A percentile compares a stretch with the other conserved stretches of the same genome.
These are phyloP conservation scores for Corydoras maculifer DNA, from an alignment of 2,113 vertebrate genomes.

Conservation along the genomic window DNA sequence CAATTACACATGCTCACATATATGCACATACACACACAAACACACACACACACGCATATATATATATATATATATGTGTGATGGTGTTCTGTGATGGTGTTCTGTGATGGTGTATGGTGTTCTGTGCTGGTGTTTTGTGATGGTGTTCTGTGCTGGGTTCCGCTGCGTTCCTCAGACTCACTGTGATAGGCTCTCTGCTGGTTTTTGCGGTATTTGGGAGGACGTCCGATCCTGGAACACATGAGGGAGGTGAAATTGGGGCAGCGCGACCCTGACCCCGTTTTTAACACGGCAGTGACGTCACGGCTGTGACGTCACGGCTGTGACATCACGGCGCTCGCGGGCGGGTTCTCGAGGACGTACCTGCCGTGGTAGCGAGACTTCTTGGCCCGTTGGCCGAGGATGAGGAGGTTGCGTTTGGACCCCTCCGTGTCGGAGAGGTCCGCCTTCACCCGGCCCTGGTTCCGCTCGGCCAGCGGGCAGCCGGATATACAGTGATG, in stretches of 20 bases:
- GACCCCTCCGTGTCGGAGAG: constrained; percentile 80
- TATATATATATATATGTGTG: not conserved
- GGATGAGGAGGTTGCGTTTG: constrained; percentile 78
- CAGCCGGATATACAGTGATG: constrained; percentile 98
- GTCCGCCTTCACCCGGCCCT: constrained; percentile 83
- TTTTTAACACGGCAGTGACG: no score
- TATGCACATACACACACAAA: no score
- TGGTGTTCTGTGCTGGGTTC: no score
- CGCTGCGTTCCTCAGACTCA: constrained; percentile 58
- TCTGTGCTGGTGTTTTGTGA: no score
- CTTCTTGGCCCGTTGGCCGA: constrained; percentile 83
- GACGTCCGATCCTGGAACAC: constrained; percentile 77
- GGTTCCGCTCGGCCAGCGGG: constrained; percentile 92
- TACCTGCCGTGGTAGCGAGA: constrained; percentile 90
- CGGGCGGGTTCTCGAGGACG: not conserved
- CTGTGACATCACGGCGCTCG: no score
- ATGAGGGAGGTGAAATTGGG: no score
- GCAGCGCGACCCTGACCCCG: no score
- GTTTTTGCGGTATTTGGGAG: constrained; percentile 90
- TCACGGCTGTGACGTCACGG: no score
- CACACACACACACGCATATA: not conserved
- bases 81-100: no score
- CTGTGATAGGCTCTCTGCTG: constrained; percentile 87
- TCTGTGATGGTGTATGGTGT: no score
- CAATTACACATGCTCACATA: no score